Evolutionary conservation across 2,113 vertebrate genomes (phyloP), one percentile per base, ranked within the genome.

Genomic region (Corythornis madagascariensis): DNA sequence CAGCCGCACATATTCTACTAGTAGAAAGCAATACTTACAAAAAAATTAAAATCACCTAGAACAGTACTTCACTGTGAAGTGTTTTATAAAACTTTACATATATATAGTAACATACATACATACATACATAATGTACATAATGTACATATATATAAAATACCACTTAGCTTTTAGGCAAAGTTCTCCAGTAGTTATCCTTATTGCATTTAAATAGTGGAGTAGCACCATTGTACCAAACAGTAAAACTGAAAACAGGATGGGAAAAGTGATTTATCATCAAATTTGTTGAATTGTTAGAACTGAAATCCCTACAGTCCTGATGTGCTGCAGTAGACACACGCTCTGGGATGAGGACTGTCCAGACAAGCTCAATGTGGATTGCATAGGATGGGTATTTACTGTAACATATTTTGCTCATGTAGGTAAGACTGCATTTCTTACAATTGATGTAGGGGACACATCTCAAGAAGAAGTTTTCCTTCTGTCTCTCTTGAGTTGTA

Each of bases 401-500:
- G 28, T 20, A 66, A 12, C 22, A 76, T 5, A 33, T 17, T 50
- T 72, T 8, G 65, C 20, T 76, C 16, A 31, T 24, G 11, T 35
- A 55, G 9, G 7, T 35, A 81, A 65, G 13, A 5, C 7, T 42
- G 14, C 0, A 0, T 1, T 35, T 86, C 21, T 50, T 4, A 0
- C n/a, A 26, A n/a, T 9, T 43, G 16, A 24, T 15, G 2, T 35
- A 50, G 13, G 3, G 1, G 6, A 69, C 10, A 20, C 6, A 53
- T 10, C 13, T 57, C 16, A 33, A 18, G 45, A n/a, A 56, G 28
- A 53, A 56, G 31, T 1, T 38, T 71, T 55, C 43, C 14, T 81
- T 33, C 10, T 55, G 8, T 31, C 47, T 73, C 42, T 45, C 15
- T 0, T 0, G 0, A 78, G 47, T 7, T 7, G 4, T 6, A 50